phyloP scores from a whole-genome alignment of 1,140 invertebrate species.

The Anastrepha obliqua region DNA sequence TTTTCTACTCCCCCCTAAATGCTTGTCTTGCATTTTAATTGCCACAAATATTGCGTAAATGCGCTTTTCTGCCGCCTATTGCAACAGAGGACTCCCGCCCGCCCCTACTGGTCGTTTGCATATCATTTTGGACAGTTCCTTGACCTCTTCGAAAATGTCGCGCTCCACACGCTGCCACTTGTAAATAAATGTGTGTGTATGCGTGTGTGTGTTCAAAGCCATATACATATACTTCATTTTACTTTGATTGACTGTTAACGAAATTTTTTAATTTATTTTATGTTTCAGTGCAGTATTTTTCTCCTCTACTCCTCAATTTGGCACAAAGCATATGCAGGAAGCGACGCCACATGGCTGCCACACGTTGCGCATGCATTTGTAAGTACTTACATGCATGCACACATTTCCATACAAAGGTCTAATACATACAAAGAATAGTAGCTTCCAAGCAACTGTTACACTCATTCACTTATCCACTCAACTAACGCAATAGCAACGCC shows the following conservation, averaged over 20 bases:
- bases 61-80: neutral
- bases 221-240: neutral
- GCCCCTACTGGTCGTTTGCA: no score
- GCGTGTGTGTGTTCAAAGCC: neutral
- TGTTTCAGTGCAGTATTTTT: neutral
- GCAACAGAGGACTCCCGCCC: neutral
- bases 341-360: conserved; percentile 23
- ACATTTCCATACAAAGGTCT: neutral
- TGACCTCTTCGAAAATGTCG: conserved; percentile 27
- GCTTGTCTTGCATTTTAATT: neutral
- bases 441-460: neutral
- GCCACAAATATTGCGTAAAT: neutral
- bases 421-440: neutral
- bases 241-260: conserved; percentile 35
- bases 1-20: neutral
- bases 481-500: neutral
- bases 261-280: conserved; percentile 39
- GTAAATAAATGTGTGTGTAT: no score
- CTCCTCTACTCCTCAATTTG: neutral
- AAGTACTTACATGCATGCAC: neutral
- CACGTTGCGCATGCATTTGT: neutral
- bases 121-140: neutral
- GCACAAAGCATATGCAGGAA: conserved; percentile 21
- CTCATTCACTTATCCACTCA: conserved; percentile 4
- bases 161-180: neutral